These are phyloP conservation scores for Stratiomys singularior DNA, from an alignment of 2,888 invertebrate species.

Conservation along the genomic window DNA sequence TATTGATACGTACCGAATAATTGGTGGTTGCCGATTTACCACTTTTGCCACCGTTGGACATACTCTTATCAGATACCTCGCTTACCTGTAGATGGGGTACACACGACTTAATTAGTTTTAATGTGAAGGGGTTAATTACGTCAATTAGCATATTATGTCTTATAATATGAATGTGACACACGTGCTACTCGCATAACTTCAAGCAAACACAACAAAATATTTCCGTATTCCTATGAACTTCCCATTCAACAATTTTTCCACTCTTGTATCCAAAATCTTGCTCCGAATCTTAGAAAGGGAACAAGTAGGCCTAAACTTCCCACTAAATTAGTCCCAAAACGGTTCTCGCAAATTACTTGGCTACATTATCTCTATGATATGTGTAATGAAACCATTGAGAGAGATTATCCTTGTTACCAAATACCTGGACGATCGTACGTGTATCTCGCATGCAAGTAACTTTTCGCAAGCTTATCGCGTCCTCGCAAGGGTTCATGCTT, in stretches of 20 bases:
- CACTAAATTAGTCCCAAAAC: conserved; percentile 49
- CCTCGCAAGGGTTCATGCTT: conserved; percentile 39
- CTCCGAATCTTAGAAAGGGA: background rate
- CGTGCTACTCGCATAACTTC: conserved; percentile 35
- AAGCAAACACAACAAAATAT: background rate
- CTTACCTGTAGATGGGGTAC: conserved; percentile 65
- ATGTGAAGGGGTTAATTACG: conserved; percentile 51
- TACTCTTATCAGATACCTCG: conserved; percentile 61
- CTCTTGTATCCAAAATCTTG: background rate
- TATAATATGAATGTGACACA: conserved; percentile 43
- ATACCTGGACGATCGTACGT: background rate
- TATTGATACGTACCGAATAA: conserved; percentile 68
- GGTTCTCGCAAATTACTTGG: conserved; percentile 47
- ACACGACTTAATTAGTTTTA: conserved; percentile 55
- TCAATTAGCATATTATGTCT: conserved; percentile 49
- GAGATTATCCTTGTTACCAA: conserved; percentile 29
- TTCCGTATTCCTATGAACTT: background rate
- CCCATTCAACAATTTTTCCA: background rate
- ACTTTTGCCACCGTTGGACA: conserved; percentile 64
- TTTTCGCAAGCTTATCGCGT: conserved; percentile 17
- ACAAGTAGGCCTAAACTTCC: background rate
- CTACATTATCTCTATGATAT: conserved; percentile 31
- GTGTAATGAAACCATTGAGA: conserved; percentile 41
- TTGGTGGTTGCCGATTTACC: conserved; percentile 66
- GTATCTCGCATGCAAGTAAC: background rate